Evolutionary conservation across 2,797 vertebrate genomes (phyloP).

Genomic region (Melanotaenia maccullochi): DNA sequence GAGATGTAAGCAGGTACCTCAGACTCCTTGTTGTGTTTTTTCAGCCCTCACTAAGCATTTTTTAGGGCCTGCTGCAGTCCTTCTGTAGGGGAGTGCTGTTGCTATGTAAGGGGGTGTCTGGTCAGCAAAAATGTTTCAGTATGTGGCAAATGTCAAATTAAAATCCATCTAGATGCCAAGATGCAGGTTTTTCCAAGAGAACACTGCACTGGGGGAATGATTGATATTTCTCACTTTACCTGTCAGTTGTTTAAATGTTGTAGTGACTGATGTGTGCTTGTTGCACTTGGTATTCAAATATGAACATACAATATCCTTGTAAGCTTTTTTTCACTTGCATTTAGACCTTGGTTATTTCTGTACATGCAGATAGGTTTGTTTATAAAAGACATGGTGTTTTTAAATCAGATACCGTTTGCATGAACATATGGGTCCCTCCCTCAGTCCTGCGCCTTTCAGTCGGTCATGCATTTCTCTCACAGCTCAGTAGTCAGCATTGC

Average conservation of each 20-base stretch:
- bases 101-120: background rate
- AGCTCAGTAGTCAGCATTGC: background rate
- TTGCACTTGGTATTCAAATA: background rate
- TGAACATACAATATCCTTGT: background rate
- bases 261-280: background rate
- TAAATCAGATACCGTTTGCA: background rate
- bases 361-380: background rate
- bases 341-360: background rate
- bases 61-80: background rate
- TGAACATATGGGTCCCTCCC: background rate
- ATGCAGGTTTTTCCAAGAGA: background rate
- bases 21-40: background rate
- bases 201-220: background rate
- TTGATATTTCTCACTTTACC: background rate
- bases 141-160: background rate
- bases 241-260: background rate
- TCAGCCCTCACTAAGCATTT: background rate
- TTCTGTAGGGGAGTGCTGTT: background rate
- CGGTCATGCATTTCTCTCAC: background rate
- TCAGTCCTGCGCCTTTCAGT: background rate
- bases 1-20: background rate
- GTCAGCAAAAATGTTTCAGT: slow-evolving; percentile 1
- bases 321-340: background rate
- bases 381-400: background rate
- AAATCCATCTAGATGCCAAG: background rate